Evolutionary conservation across 2,113 vertebrate species (phyloP).

Genomic region (Trochalopteron elliotii): DNA sequence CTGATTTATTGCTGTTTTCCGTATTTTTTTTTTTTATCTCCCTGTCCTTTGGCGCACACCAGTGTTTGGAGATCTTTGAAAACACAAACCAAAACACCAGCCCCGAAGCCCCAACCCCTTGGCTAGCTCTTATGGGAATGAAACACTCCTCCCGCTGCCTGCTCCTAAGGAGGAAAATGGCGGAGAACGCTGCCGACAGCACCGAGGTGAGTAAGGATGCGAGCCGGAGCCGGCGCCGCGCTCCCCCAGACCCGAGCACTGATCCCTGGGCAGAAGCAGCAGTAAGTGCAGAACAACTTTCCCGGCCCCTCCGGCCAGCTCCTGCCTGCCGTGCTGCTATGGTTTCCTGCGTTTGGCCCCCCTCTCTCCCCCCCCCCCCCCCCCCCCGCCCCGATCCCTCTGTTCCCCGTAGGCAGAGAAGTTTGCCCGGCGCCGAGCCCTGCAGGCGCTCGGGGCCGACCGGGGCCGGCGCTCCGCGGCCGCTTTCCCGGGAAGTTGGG

Average conservation of each 20-base stretch:
- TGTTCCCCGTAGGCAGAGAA: background rate
- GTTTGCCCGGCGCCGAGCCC: background rate
- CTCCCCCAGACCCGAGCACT: background rate
- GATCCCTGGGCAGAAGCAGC: background rate
- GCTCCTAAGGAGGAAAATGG: constrained; percentile 97
- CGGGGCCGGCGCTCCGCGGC: background rate
- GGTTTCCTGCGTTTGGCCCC: background rate
- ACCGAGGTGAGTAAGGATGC: constrained; percentile 90
- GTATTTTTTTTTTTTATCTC: background rate
- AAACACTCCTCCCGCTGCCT: constrained; percentile 98
- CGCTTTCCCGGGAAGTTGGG: background rate
- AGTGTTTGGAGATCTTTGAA: constrained; percentile 8
- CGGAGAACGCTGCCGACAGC: constrained; percentile 87
- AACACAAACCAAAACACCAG: constrained; percentile 16
- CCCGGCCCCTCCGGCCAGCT: background rate
- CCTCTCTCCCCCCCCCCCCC: rapidly evolving
- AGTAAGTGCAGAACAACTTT: constrained; percentile 34
- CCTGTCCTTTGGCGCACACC: background rate
- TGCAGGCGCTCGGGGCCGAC: background rate
- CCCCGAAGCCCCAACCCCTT: constrained; percentile 71
- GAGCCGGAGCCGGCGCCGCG: background rate
- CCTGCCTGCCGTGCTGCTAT: background rate
- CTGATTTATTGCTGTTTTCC: background rate
- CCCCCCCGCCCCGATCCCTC: background rate
- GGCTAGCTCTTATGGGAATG: constrained; percentile 92